phyloP scores from a whole-genome alignment of 37 sponge, comb jelly and placozoan genomes.

The Cliona cf. orientalis region DNA sequence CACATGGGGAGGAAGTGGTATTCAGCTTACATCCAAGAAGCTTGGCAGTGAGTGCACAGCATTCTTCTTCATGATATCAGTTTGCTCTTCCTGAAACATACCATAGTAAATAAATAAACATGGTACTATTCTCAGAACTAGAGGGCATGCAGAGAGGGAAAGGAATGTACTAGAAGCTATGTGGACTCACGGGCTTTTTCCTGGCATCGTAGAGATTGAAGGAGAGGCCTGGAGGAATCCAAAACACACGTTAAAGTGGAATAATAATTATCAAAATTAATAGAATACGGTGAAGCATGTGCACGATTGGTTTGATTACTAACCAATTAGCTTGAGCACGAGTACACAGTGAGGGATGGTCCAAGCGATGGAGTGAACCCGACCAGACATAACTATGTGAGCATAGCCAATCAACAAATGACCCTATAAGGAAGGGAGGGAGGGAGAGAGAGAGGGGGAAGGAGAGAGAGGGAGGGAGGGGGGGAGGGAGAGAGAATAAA shows the following conservation, averaged over 20 bases:
- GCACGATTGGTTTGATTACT: no score
- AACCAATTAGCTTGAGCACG: conserved; percentile 79
- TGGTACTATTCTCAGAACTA: no score
- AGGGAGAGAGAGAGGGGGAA: not conserved
- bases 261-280: no score
- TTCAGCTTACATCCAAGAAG: conserved; percentile 37
- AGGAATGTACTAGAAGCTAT: not conserved
- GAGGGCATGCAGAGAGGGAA: no score
- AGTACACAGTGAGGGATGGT: conserved; percentile 84
- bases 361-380: conserved; percentile 64
- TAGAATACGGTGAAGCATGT: no score
- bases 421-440: conserved; percentile 22
- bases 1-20: not conserved
- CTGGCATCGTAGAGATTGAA: conserved; percentile 46
- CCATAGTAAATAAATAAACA: no score
- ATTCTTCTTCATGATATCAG: conserved; percentile 26
- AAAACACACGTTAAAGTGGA: no score
- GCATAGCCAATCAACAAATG: conserved; percentile 62
- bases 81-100: conserved; percentile 7
- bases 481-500: not conserved
- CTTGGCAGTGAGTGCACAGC: conserved; percentile 30
- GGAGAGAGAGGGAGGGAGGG: not conserved
- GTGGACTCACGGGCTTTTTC: conserved; percentile 21
- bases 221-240: conserved; percentile 37
- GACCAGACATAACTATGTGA: not conserved